phyloP scores from a whole-genome alignment of 2,113 vertebrate species.

The zebrafish (Danio rerio) region DNA sequence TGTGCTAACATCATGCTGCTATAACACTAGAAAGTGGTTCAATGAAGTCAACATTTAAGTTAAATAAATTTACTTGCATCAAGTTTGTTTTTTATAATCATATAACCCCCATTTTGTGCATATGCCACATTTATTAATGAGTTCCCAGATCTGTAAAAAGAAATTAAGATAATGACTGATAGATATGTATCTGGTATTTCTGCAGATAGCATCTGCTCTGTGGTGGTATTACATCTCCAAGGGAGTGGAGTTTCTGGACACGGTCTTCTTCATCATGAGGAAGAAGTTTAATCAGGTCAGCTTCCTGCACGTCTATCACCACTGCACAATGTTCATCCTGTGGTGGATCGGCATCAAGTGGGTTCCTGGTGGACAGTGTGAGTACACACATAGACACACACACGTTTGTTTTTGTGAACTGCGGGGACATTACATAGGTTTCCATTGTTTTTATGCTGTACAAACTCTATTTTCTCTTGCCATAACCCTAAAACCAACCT shows the following conservation, averaged over 20 bases:
- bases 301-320: slow-evolving; percentile 98
- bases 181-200: slow-evolving; percentile 1
- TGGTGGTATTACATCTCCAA: slow-evolving; percentile 99
- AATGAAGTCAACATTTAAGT: too few relatives aligned
- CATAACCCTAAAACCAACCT: too few relatives aligned
- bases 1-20: too few relatives aligned
- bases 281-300: slow-evolving; percentile 99
- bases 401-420: neutral
- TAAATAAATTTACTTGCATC: too few relatives aligned
- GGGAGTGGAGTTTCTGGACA: slow-evolving; percentile 97
- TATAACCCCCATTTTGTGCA: too few relatives aligned
- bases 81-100: too few relatives aligned
- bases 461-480: too few relatives aligned
- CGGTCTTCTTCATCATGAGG: slow-evolving; percentile 97
- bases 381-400: slow-evolving; percentile 62
- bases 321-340: slow-evolving; percentile 98
- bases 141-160: too few relatives aligned
- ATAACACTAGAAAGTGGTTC: too few relatives aligned
- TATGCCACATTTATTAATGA: too few relatives aligned
- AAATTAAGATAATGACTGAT: too few relatives aligned
- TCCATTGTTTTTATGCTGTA: too few relatives aligned
- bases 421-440: neutral
- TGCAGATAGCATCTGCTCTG: slow-evolving; percentile 95
- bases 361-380: slow-evolving; percentile 98
- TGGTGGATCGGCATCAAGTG: slow-evolving; percentile 99